Conservation (phyloP, 2,888 invertebrate genomes). For the Tupiocoris notatus region DNA sequence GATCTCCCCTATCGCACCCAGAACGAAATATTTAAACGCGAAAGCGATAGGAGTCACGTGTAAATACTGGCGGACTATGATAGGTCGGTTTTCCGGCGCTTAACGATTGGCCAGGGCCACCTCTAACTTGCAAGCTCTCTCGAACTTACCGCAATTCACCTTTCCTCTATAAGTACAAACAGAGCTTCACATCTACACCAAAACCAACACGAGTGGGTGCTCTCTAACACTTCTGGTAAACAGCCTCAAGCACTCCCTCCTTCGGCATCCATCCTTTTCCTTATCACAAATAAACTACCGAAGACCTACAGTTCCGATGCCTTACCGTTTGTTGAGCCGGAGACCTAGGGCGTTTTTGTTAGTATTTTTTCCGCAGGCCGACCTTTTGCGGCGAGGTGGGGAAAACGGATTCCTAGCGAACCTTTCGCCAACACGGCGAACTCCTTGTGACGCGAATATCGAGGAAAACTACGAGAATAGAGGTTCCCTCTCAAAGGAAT, state of each 20-base stretch:
- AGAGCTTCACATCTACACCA: no score
- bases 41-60: no score
- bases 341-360: not conserved
- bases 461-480: no score
- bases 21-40: no score
- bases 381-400: not conserved
- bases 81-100: not conserved
- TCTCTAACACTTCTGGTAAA: constrained; percentile 21
- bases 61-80: no score
- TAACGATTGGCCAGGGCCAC: constrained; percentile 2
- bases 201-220: no score
- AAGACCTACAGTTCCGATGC: constrained; percentile 15
- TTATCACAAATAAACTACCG: constrained; percentile 30
- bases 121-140: constrained; percentile 21
- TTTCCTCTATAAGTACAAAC: not conserved
- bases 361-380: not conserved
- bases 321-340: constrained; percentile 1
- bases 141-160: constrained; percentile 22
- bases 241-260: constrained; percentile 10
- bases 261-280: no score
- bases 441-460: no score
- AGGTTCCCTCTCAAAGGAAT: no score
- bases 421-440: no score
- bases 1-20: no score
- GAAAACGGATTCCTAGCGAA: constrained; percentile 15